Base-by-base conservation (phyloP, 1,140 invertebrate species). In the Goniozus legneri region DNA sequence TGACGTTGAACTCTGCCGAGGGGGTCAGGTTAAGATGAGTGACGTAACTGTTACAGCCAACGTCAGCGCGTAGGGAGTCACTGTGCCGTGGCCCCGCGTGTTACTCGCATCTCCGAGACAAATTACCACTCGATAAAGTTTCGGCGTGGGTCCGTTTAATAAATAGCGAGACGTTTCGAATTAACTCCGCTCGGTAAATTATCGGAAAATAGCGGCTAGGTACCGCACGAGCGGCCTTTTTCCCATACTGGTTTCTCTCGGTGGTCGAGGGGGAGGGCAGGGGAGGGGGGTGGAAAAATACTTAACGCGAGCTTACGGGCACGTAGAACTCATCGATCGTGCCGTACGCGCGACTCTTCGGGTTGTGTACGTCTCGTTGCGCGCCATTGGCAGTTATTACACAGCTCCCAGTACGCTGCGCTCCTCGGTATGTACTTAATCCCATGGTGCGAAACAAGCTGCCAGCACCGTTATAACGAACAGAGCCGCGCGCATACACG, bases 341-440 rank as follows among this genome's bases (percentile, higher is more conserved):
- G 10, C 24, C 10, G 10, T 27, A 45, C 52, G 22, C 49, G 37
- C 55, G 44, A 58, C 41, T 49, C 39, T 50, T 34, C 15, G 38
- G 34, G 38, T 42, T 50, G 37, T 58, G 41, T 57, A 45, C 10
- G 4, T 27, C 24, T 27, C 24, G 4, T 27, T 27, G 4, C 4
- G 24, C 24, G 10, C 44, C 44, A 51, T 57, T 51, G 55, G 32
- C 40, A 40, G 51, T 59, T 59, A 58, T 58, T 58, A 59, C 56
- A 48, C 52, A 45, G 47, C 46, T 58, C 47, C 40, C 36, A 47
- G 55, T 54, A n/a, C n/a, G n/a, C n/a, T n/a, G n/a, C n/a, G n/a
- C n/a, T n/a, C n/a, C n/a, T n/a, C n/a, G 50, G 40, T 50, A 24
- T 58, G 57, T 50, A 44, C 56, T 58, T 58, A 58, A 57, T 50